These are phyloP conservation scores for Grammomys dolichurus DNA, from an alignment of 2,113 vertebrate genomes.

Conservation along the genomic window DNA sequence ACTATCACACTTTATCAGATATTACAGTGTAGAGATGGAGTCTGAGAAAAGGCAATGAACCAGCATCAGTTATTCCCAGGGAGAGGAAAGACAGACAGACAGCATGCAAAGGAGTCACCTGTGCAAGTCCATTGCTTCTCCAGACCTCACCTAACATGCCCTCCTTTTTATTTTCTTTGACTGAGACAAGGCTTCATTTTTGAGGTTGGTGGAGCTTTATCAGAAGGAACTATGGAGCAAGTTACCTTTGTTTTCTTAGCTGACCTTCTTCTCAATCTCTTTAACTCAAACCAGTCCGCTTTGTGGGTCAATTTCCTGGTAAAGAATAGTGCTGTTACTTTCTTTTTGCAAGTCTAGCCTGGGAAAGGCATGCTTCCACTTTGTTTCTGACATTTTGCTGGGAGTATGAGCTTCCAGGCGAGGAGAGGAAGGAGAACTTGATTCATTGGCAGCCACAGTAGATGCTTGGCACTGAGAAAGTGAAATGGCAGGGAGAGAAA, in stretches of 20 bases:
- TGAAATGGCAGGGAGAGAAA: slow-evolving; percentile 56
- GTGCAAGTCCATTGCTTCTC: slow-evolving; percentile 68
- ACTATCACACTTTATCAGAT: background rate
- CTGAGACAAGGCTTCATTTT: slow-evolving; percentile 59
- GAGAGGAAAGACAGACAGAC: slow-evolving; percentile 67
- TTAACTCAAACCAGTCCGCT: slow-evolving; percentile 68
- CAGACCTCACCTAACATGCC: slow-evolving; percentile 61
- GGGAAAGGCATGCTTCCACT: slow-evolving; percentile 71
- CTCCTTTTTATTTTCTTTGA: slow-evolving; percentile 63
- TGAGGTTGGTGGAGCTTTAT: slow-evolving; percentile 67
- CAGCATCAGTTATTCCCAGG: slow-evolving; percentile 4
- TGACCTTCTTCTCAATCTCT: slow-evolving; percentile 75
- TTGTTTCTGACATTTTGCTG: slow-evolving; percentile 73
- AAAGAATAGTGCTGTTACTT: slow-evolving; percentile 65
- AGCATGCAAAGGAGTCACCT: slow-evolving; percentile 78
- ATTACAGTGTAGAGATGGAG: slow-evolving; percentile 38
- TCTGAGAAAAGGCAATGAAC: background rate
- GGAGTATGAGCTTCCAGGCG: slow-evolving; percentile 56
- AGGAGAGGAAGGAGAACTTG: slow-evolving; percentile 74
- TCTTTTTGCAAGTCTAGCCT: slow-evolving; percentile 69
- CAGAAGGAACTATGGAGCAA: slow-evolving; percentile 67
- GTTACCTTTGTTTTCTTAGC: slow-evolving; percentile 57
- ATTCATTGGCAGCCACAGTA: slow-evolving; percentile 65
- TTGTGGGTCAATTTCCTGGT: slow-evolving; percentile 59
- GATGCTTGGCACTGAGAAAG: slow-evolving; percentile 40